Percentiles rank a stretch among this genome's conserved stretches.
These are phyloP conservation scores for Rallus limicola DNA, from an alignment of 2,113 vertebrate species.

Conservation along the genomic window DNA sequence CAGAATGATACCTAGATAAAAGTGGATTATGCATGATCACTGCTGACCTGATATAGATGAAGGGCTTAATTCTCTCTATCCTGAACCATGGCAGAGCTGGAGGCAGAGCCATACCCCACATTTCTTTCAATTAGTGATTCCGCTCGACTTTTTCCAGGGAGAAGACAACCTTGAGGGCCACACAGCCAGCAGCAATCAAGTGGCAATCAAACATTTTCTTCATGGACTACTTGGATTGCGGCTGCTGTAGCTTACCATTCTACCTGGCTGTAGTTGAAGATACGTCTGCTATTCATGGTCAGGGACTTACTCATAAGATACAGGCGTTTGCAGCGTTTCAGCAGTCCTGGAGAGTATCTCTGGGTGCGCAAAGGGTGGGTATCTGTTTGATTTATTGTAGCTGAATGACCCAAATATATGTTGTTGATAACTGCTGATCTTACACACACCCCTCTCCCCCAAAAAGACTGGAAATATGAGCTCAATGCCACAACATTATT, in stretches of 20 bases:
- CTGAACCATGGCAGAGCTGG: background rate
- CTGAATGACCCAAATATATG: conserved; percentile 30
- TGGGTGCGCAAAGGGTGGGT: conserved; percentile 1
- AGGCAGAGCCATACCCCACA: background rate
- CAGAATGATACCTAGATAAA: conserved; percentile 37
- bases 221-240: background rate
- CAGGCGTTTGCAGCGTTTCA: conserved; percentile 29
- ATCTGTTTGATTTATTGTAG: conserved; percentile 35
- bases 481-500: conserved; percentile 25
- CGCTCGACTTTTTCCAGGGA: background rate
- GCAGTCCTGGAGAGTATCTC: background rate
- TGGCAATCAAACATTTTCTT: background rate
- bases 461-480: conserved; percentile 24
- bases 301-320: background rate
- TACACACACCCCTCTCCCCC: background rate
- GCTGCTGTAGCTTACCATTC: background rate
- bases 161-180: background rate
- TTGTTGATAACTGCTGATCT: conserved; percentile 48
- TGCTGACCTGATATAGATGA: background rate
- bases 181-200: background rate
- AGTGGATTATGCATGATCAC: background rate
- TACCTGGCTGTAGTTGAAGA: background rate
- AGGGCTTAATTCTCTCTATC: background rate
- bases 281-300: background rate
- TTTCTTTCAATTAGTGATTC: background rate